A percentile compares a stretch with the other conserved stretches of the same genome.
Conservation (phyloP, 92 coral and sea anemone genomes). For the Epizoanthus illoricatus region DNA sequence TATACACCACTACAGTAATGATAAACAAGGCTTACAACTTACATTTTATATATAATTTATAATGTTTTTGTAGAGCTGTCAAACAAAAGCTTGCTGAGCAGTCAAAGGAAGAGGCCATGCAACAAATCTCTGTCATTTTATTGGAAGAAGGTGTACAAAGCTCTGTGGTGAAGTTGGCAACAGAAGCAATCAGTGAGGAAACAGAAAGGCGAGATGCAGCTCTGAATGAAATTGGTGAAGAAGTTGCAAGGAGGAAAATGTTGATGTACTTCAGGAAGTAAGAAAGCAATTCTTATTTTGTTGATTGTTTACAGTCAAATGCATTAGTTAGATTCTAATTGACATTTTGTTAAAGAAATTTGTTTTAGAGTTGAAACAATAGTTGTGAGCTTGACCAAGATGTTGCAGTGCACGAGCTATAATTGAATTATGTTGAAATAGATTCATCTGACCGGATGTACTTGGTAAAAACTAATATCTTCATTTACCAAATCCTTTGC, state of each 20-base stretch:
- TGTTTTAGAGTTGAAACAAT: too few relatives aligned
- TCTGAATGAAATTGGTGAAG: slow-evolving; percentile 43
- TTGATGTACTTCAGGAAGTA: slow-evolving; percentile 69
- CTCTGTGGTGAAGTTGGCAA: slow-evolving; percentile 41
- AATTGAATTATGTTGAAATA: too few relatives aligned
- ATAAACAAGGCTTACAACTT: background rate
- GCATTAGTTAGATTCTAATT: too few relatives aligned
- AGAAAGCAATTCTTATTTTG: background rate
- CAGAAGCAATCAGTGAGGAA: slow-evolving; percentile 49
- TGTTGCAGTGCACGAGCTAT: too few relatives aligned
- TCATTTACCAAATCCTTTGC: too few relatives aligned
- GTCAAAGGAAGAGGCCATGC: slow-evolving; percentile 51
- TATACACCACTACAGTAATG: too few relatives aligned
- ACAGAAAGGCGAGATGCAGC: slow-evolving; percentile 65
- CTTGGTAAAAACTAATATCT: too few relatives aligned
- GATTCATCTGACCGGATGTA: too few relatives aligned
- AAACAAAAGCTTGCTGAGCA: slow-evolving; percentile 42
- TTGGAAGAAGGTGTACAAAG: slow-evolving; percentile 43
- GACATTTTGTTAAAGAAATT: too few relatives aligned
- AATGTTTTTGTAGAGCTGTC: slow-evolving; percentile 30
- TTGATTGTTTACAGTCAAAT: too few relatives aligned
- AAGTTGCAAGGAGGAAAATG: slow-evolving; percentile 42
- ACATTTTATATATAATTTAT: too few relatives aligned
- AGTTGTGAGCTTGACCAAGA: too few relatives aligned
- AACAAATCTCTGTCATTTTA: slow-evolving; percentile 47